Percentiles rank a stretch among this genome's conserved stretches.
phyloP scores from a whole-genome alignment of 2,888 invertebrate species.

The Bhutanitis thaidina region DNA sequence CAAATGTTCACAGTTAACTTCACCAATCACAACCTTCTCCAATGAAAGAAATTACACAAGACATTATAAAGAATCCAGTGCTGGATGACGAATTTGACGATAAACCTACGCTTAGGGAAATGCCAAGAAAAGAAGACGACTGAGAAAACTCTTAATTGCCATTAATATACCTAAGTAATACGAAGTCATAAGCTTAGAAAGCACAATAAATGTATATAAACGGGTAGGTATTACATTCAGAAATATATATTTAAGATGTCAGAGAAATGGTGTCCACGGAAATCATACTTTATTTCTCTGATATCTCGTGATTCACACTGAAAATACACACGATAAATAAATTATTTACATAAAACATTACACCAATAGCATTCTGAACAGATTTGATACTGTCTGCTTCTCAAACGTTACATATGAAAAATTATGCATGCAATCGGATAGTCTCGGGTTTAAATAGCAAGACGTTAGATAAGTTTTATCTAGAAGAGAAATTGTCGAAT shows the following conservation, averaged over 20 bases:
- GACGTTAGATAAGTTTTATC: slow-evolving; percentile 11
- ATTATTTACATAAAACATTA: slow-evolving; percentile 36
- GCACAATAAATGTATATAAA: slow-evolving; percentile 16
- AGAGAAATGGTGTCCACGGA: slow-evolving; percentile 5
- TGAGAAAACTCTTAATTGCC: not conserved
- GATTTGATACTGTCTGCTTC: slow-evolving; percentile 32
- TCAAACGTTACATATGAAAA: slow-evolving; percentile 4
- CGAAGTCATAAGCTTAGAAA: slow-evolving; percentile 11
- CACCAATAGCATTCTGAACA: slow-evolving; percentile 50
- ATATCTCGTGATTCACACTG: slow-evolving; percentile 29
- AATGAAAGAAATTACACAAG: not conserved
- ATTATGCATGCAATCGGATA: slow-evolving; percentile 17
- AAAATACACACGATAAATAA: slow-evolving; percentile 29
- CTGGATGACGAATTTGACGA: slow-evolving; percentile 14
- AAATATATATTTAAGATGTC: slow-evolving; percentile 9
- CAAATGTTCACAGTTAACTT: not conserved
- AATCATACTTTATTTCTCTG: slow-evolving; percentile 32
- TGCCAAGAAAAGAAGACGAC: slow-evolving; percentile 10
- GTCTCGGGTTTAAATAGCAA: slow-evolving; percentile 11
- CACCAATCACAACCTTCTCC: not conserved
- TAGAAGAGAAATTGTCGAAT: slow-evolving; percentile 15
- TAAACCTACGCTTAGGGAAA: not conserved
- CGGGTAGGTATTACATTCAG: slow-evolving; percentile 11
- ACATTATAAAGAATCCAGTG: slow-evolving; percentile 2
- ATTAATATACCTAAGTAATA: not conserved